These are phyloP conservation scores for Seira ritae DNA, from an alignment of 2,888 invertebrate genomes.

Conservation along the genomic window DNA sequence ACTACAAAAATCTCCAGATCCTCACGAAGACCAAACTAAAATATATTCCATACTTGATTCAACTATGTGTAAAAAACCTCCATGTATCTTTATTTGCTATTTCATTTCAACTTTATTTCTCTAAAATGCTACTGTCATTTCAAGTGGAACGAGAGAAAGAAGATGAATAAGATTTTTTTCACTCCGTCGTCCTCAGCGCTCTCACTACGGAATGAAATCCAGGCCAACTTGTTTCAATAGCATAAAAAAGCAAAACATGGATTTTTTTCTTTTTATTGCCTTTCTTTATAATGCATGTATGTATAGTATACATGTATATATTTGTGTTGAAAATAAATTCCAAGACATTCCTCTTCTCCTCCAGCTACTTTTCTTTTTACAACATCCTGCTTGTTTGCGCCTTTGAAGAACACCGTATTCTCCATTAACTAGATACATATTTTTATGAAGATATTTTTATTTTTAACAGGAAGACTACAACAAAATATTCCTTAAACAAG, in stretches of 20 bases:
- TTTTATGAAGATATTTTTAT: background rate
- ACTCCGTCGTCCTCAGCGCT: background rate
- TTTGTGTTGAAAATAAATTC: too few species aligned
- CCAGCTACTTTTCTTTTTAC: background rate
- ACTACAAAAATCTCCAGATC: conserved; percentile 30
- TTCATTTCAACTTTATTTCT: background rate
- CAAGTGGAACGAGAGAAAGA: conserved; percentile 24
- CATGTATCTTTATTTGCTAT: too few species aligned
- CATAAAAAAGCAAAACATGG: background rate
- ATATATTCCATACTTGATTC: too few species aligned
- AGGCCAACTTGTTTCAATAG: conserved; percentile 31
- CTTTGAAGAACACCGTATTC: background rate
- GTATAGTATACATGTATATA: too few species aligned
- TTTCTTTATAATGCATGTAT: background rate
- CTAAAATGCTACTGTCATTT: conserved; percentile 15
- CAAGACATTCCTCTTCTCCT: background rate
- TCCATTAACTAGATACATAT: background rate
- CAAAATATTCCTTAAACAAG: background rate
- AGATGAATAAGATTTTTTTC: conserved; percentile 21
- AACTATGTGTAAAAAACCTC: too few species aligned
- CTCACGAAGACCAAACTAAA: too few species aligned
- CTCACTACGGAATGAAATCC: conserved; percentile 15
- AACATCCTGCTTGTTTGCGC: background rate
- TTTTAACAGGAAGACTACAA: background rate
- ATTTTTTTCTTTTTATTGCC: background rate